A percentile compares a stretch with the other conserved stretches of the same genome.
Evolutionary conservation across 2,113 vertebrate genomes (phyloP).

Genomic region (Vireo altiloquus): DNA sequence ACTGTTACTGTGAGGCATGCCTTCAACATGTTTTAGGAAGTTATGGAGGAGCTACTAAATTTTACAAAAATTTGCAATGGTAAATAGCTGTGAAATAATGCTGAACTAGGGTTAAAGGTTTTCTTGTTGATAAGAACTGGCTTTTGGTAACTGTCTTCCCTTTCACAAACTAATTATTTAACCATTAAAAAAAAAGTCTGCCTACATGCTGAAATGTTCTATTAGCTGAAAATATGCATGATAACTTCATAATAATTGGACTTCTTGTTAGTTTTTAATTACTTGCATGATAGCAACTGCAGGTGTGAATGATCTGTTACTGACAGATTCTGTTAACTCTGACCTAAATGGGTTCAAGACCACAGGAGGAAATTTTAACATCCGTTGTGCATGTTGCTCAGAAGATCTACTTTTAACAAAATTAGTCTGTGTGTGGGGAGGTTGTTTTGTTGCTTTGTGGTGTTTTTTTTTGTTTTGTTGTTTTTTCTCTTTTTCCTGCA

Average conservation of each 20-base stretch:
- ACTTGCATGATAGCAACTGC: neutral
- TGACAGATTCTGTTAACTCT: neutral
- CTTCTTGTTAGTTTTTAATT: neutral
- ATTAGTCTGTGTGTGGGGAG: neutral
- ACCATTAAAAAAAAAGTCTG: neutral
- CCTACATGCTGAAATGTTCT: neutral
- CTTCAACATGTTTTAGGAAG: neutral
- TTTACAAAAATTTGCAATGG: neutral
- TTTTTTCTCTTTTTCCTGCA: neutral
- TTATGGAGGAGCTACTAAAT: neutral
- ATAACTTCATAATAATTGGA: neutral
- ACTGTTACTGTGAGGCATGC: neutral
- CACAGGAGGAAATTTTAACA: neutral
- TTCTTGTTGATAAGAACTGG: neutral
- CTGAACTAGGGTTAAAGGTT: neutral
- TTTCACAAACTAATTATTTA: neutral
- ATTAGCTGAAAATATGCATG: neutral
- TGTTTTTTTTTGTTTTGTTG: neutral
- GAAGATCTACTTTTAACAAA: neutral
- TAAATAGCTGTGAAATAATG: neutral
- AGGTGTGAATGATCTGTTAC: neutral
- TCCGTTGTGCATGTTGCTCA: neutral
- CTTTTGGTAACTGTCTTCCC: neutral
- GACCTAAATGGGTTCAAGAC: neutral
- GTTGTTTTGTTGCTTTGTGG: neutral